These are phyloP conservation scores for Morone saxatilis DNA, from an alignment of 2,113 vertebrate species.

Conservation along the genomic window DNA sequence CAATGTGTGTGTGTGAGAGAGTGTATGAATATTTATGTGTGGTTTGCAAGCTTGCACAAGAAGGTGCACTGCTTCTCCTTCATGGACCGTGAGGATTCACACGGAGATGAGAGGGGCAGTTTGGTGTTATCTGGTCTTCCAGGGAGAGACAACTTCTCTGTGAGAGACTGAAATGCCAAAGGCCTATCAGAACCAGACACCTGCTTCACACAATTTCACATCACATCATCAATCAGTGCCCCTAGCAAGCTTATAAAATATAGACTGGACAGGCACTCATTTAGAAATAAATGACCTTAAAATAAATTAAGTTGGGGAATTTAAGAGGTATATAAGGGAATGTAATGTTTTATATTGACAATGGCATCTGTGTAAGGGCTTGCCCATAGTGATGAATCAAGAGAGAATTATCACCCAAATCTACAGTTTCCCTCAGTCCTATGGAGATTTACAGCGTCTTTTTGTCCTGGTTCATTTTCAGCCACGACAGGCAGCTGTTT, in stretches of 20 bases:
- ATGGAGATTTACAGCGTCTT: background rate
- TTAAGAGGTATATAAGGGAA: background rate
- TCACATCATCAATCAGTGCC: slow-evolving; percentile 13
- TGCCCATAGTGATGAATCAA: background rate
- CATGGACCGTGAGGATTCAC: slow-evolving; percentile 4
- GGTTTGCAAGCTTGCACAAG: slow-evolving; percentile 33
- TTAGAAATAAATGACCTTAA: background rate
- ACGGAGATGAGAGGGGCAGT: slow-evolving; percentile 30
- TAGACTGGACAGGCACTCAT: background rate
- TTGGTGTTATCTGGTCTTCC: slow-evolving; percentile 39
- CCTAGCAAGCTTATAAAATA: slow-evolving; percentile 2
- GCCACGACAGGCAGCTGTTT: background rate
- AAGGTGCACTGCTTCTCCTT: slow-evolving; percentile 17
- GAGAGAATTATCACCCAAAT: background rate
- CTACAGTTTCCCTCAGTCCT: background rate
- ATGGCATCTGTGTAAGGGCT: background rate
- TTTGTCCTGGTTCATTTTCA: background rate
- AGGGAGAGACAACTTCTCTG: slow-evolving; percentile 18
- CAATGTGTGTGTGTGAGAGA: slow-evolving; percentile 20
- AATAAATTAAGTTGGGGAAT: background rate
- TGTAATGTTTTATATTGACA: background rate
- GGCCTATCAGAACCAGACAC: slow-evolving; percentile 38
- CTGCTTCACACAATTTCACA: slow-evolving; percentile 22
- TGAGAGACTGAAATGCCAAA: slow-evolving; percentile 29
- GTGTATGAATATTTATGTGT: slow-evolving; percentile 52